Evolutionary conservation across 2,888 invertebrate species (phyloP), one percentile per base, ranked within the genome.

Genomic region (Thera britannica): DNA sequence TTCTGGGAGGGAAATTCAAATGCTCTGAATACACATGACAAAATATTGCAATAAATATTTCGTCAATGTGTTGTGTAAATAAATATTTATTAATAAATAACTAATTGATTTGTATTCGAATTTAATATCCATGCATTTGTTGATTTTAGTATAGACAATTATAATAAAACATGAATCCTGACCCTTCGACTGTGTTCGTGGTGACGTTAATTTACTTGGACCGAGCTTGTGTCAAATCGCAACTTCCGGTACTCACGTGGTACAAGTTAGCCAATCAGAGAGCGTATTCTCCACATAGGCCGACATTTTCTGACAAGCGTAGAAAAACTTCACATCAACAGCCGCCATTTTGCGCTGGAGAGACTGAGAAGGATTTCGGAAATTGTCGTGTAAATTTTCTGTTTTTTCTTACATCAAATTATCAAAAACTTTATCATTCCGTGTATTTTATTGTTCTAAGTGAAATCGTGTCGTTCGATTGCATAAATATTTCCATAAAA

Each of bases 291-390:
- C 89, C 88, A 84, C 90, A 85, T 89, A 91, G 94, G 92, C 94
- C 93, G 94, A 94, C 94, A 93, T 93, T 93, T 96, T 96, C 96
- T 97, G 97, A 97, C 97, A 97, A 97, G 97, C 97, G 97, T 97
- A 97, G 96, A 97, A 97, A 97, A 97, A 97, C 96, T 97, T 97
- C 96, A 97, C 97, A 97, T 97, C 97, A 97, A 97, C 96, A 97
- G 97, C 97, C 97, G 97, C 97, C 97, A 97, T 97, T 96, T 97
- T 97, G 97, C 96, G 96, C 96, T 95, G 95, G 95, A 95, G 95
- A 95, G 95, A 95, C 95, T 95, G 95, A 95, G 95, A 95, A 95
- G 95, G 95, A 95, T 95, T 96, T 95, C 95, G 95, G 95, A 95
- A 94, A 95, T 95, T 95, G 95, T 95, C 95, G 94, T 94, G 94